Evolutionary conservation across 2,113 vertebrate genomes (phyloP).

Genomic region (Tangachromis dhanisi): DNA sequence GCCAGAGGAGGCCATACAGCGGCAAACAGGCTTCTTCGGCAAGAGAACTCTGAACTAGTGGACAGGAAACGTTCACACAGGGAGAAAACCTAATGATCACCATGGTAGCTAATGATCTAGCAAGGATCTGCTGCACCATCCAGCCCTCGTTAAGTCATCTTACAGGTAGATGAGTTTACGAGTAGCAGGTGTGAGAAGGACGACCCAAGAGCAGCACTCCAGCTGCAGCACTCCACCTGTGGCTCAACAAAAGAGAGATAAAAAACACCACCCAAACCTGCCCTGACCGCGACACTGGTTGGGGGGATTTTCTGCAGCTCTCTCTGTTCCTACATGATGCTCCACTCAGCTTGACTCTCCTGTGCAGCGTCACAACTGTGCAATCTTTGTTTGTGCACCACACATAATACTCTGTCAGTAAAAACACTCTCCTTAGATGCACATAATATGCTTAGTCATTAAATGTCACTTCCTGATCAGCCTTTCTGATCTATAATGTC

Average conservation of each 20-base stretch:
- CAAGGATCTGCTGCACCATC: not conserved
- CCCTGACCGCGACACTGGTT: fast-evolving
- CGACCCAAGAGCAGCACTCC: not conserved
- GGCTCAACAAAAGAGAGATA: not conserved
- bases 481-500: not conserved
- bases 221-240: not conserved
- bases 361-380: not conserved
- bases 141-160: not conserved
- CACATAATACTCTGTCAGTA: not conserved
- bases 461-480: not conserved
- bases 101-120: not conserved
- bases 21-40: fast-evolving
- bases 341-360: not conserved
- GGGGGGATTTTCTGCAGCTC: not conserved
- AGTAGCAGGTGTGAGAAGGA: not conserved
- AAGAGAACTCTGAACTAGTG: not conserved
- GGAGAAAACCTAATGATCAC: not conserved
- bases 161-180: fast-evolving
- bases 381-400: not conserved
- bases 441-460: not conserved
- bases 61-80: not conserved
- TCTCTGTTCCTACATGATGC: not conserved
- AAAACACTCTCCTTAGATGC: not conserved
- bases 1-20: not conserved
- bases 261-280: not conserved